Conservation (phyloP, 1,140 invertebrate genomes). For the Odontomachus brunneus region DNA sequence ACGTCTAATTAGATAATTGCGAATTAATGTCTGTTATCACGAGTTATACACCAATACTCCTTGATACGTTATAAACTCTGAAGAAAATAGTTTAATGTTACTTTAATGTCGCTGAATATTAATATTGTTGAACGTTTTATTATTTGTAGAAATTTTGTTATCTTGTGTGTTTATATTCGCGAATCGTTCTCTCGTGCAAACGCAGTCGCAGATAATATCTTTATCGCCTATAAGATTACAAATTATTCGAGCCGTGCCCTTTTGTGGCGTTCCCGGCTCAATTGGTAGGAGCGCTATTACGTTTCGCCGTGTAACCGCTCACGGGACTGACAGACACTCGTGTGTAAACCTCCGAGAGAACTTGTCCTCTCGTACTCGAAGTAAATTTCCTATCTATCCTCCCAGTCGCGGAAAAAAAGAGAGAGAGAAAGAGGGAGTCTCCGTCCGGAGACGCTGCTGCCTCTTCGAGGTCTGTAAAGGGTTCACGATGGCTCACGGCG, state of each 20-base stretch:
- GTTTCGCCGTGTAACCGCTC: slow-evolving; percentile 32
- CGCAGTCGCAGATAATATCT: not conserved
- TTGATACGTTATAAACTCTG: not conserved
- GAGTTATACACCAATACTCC: slow-evolving; percentile 16
- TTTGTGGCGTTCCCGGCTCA: slow-evolving; percentile 24
- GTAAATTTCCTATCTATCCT: slow-evolving; percentile 50
- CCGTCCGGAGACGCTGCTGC: slow-evolving; percentile 26
- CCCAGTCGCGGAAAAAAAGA: slow-evolving; percentile 45
- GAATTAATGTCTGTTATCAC: slow-evolving; percentile 21
- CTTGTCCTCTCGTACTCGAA: slow-evolving; percentile 30
- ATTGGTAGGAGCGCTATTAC: slow-evolving; percentile 52
- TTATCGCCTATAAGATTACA: not conserved
- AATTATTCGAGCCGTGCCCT: slow-evolving; percentile 2
- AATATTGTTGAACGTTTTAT: not conserved
- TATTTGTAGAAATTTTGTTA: not conserved
- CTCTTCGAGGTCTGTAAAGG: slow-evolving; percentile 29
- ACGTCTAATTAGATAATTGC: slow-evolving; percentile 48
- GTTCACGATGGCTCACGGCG: slow-evolving; percentile 6
- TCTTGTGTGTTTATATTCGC: not conserved
- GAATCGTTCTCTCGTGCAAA: not conserved
- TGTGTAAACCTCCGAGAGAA: slow-evolving; percentile 43
- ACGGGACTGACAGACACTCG: slow-evolving; percentile 28
- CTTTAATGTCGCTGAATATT: not conserved
- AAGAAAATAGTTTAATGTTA: slow-evolving; percentile 1
- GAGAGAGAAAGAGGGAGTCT: slow-evolving; percentile 34